phyloP scores from a whole-genome alignment of 2,113 vertebrate species.

The Conger conger region DNA sequence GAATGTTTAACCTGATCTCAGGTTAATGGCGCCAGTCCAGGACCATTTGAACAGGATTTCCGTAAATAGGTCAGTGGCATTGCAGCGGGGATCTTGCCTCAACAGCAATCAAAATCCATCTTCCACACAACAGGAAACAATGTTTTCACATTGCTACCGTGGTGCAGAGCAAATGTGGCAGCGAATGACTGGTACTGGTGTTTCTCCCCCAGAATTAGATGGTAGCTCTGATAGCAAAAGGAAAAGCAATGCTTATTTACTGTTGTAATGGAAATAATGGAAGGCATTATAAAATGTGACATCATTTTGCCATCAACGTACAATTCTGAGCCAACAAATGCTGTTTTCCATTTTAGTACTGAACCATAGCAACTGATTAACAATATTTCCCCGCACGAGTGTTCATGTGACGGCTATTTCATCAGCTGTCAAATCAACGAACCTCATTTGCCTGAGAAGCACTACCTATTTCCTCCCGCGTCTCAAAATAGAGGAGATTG shows the following conservation, averaged over 20 bases:
- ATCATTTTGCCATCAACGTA: not conserved
- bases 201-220: not conserved
- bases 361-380: not conserved
- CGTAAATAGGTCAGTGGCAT: not conserved
- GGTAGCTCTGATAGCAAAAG: not conserved
- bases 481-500: not conserved
- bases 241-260: not conserved
- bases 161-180: not conserved
- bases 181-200: not conserved
- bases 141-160: not conserved
- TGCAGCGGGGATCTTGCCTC: not conserved
- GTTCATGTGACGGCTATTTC: not conserved
- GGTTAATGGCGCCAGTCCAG: not conserved
- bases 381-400: not conserved
- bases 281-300: not conserved
- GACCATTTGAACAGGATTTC: not conserved
- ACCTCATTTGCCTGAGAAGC: not conserved
- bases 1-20: not conserved
- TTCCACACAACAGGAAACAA: not conserved
- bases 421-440: not conserved
- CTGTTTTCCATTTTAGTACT: not conserved
- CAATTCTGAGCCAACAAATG: not conserved
- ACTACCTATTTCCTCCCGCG: not conserved
- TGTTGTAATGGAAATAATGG: not conserved
- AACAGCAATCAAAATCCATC: not conserved